These are phyloP conservation scores for Bombus cullumanus DNA, from an alignment of 1,140 invertebrate genomes.

Conservation along the genomic window DNA sequence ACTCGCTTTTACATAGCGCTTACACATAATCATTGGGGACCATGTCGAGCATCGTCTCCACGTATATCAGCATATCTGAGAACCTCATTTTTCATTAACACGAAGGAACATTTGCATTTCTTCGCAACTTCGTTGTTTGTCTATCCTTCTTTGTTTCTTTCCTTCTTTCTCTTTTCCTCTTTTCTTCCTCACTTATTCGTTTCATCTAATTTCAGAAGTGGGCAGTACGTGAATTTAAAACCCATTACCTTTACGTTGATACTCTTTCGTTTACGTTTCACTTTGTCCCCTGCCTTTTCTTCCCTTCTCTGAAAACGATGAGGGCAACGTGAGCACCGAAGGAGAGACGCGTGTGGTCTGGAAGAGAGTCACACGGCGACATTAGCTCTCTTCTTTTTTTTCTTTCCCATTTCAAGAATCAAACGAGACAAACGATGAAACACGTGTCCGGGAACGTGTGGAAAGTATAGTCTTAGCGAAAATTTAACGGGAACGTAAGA, in stretches of 20 bases:
- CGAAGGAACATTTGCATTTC: constrained; percentile 27
- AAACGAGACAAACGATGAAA: neutral
- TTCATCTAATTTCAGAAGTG: neutral
- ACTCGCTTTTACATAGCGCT: constrained; percentile 61
- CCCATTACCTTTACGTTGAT: neutral
- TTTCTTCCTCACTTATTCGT: no score
- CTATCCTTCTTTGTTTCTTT: neutral
- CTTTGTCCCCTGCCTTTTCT: constrained; percentile 20
- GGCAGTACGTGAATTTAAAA: no score
- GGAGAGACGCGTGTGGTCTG: neutral
- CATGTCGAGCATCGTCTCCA: constrained; percentile 48
- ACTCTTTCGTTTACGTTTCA: neutral
- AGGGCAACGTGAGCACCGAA: neutral
- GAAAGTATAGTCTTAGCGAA: constrained; percentile 68
- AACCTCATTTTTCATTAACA: constrained; percentile 7
- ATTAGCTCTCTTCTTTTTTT: neutral
- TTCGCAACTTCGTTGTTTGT: neutral
- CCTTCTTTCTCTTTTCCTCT: neutral
- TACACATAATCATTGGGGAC: constrained; percentile 52
- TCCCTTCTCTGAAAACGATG: neutral
- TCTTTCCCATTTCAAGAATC: neutral
- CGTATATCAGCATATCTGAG: constrained; percentile 18
- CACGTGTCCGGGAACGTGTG: constrained; percentile 55
- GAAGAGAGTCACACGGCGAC: neutral
- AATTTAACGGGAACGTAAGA: neutral